A percentile compares a stretch with the other conserved stretches of the same genome.
phyloP scores from a whole-genome alignment of 2,888 invertebrate genomes.

The Papilio demoleus region DNA sequence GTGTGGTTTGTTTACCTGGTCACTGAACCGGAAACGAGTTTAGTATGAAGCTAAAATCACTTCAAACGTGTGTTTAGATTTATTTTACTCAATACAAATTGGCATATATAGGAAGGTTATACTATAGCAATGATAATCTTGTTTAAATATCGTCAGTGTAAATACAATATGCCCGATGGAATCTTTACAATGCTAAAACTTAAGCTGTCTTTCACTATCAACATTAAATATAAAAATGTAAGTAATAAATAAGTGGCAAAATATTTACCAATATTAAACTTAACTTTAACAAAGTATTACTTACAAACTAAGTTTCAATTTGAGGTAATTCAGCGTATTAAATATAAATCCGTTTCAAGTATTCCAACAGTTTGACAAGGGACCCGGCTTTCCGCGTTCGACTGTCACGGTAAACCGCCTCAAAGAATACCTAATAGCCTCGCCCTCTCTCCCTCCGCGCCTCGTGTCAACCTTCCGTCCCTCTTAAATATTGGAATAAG shows the following conservation, averaged over 20 bases:
- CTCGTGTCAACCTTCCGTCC: conserved; percentile 29
- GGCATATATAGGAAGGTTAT: no score
- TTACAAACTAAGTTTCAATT: conserved; percentile 1
- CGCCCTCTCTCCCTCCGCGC: neutral
- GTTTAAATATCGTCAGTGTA: no score
- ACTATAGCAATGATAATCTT: no score
- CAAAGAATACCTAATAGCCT: conserved; percentile 41
- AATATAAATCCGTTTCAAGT: conserved; percentile 21
- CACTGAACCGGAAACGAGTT: conserved; percentile 14
- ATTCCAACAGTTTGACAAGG: conserved; percentile 19
- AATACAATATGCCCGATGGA: no score
- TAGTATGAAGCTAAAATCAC: neutral
- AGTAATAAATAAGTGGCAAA: neutral
- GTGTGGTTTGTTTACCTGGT: conserved; percentile 1
- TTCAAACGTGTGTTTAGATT: neutral
- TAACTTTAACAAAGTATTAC: neutral
- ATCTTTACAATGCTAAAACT: no score
- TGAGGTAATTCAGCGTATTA: conserved; percentile 17
- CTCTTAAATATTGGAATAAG: conserved; percentile 39
- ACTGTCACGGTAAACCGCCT: conserved; percentile 33
- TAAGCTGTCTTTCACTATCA: no score
- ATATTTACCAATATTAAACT: neutral
- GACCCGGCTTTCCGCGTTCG: conserved; percentile 28
- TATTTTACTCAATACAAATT: neutral
- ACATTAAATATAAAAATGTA: no score